A percentile compares a stretch with the other conserved stretches of the same genome.
These are phyloP conservation scores for Bufotes viridis DNA, from an alignment of 2,797 vertebrate genomes.

Conservation along the genomic window DNA sequence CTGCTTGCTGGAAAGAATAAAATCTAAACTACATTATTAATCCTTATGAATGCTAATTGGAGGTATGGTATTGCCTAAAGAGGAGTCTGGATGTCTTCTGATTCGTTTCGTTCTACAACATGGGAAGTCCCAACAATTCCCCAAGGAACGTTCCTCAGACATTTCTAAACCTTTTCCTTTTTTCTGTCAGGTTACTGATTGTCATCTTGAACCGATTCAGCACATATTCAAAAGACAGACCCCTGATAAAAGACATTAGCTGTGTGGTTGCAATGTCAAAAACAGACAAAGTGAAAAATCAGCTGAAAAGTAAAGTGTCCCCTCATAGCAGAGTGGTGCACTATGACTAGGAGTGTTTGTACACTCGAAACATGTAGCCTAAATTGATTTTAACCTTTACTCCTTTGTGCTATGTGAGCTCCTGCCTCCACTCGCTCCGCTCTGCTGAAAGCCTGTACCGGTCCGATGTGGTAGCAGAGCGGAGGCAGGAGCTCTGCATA, in stretches of 20 bases:
- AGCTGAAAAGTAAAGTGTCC: no score
- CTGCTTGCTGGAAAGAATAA: not conserved
- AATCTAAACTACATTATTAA: slow-evolving; percentile 31
- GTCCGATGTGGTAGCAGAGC: no score
- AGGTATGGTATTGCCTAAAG: not conserved
- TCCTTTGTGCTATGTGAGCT: no score
- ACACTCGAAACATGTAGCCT: no score
- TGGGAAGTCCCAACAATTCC: slow-evolving; percentile 2
- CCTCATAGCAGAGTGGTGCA: no score
- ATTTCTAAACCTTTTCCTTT: slow-evolving; percentile 18
- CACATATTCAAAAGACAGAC: slow-evolving; percentile 30
- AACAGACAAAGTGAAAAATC: slow-evolving; percentile 7
- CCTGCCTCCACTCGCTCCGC: no score
- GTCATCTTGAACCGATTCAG: slow-evolving; percentile 38
- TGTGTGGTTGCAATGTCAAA: slow-evolving; percentile 42
- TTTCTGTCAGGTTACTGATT: slow-evolving; percentile 39
- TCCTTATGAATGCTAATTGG: slow-evolving; percentile 20
- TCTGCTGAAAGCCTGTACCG: no score
- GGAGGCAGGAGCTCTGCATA: no score
- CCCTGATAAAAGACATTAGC: slow-evolving; percentile 52
- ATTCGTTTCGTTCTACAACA: not conserved
- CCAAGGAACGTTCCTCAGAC: slow-evolving; percentile 11
- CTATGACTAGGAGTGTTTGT: no score
- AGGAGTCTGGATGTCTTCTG: slow-evolving; percentile 2
- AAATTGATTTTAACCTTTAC: no score